These are phyloP conservation scores for Denticeps clupeoides DNA, from an alignment of 2,797 vertebrate genomes.

Conservation along the genomic window DNA sequence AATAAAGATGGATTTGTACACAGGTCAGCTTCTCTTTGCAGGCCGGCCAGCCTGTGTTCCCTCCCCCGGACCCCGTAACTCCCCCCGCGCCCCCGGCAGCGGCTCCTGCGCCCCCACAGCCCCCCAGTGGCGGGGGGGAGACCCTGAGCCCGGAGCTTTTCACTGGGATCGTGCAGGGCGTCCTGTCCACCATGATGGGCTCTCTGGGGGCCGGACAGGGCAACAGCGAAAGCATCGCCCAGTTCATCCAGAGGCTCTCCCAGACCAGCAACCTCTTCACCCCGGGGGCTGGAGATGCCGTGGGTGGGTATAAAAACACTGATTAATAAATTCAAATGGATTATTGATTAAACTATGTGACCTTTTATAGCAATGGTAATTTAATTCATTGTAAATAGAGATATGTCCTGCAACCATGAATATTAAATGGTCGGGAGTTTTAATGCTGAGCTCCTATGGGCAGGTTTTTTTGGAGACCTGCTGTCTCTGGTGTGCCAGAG, in stretches of 20 bases:
- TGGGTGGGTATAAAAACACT: too few relatives aligned
- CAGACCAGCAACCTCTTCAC: conserved; percentile 83
- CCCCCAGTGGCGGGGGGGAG: conserved; percentile 39
- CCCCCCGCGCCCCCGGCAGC: conserved; percentile 14
- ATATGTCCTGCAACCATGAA: too few relatives aligned
- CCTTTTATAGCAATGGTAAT: too few relatives aligned
- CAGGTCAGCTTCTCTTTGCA: conserved; percentile 16
- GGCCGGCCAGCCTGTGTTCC: conserved; percentile 46
- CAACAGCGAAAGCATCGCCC: conserved; percentile 82
- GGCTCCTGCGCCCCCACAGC: not conserved
- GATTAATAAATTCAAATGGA: too few relatives aligned
- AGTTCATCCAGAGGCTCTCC: conserved; percentile 84
- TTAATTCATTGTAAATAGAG: too few relatives aligned
- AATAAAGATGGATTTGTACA: too few relatives aligned
- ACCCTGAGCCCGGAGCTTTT: conserved; percentile 77
- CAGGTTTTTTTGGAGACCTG: conserved; percentile 84
- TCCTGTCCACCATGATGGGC: conserved; percentile 79
- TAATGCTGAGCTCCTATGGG: too few relatives aligned
- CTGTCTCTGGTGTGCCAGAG: conserved; percentile 82
- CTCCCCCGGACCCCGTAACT: conserved; percentile 25
- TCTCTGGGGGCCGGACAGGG: conserved; percentile 73
- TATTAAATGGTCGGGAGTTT: too few relatives aligned
- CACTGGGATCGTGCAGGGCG: conserved; percentile 80
- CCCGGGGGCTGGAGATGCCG: conserved; percentile 73
- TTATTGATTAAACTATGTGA: too few relatives aligned